phyloP scores from a whole-genome alignment of 2,113 vertebrate species.

The Tretioscincus oriximinensis region DNA sequence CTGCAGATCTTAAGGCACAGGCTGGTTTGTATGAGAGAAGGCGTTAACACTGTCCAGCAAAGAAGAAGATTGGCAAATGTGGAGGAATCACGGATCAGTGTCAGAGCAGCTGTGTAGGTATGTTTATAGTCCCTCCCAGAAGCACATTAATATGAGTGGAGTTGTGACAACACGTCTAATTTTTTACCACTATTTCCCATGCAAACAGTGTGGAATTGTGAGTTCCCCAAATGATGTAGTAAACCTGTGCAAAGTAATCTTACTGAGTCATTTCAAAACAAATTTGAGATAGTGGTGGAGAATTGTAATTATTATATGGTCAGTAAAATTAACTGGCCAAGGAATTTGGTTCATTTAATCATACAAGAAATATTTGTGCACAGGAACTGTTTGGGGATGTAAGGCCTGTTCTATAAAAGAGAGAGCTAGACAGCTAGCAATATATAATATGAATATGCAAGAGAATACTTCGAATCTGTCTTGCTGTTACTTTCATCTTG shows the following conservation, averaged over 20 bases:
- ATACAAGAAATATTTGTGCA: conserved; percentile 1
- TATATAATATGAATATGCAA: conserved; percentile 68
- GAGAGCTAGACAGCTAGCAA: conserved; percentile 33
- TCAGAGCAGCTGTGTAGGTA: too few species aligned
- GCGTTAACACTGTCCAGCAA: too few species aligned
- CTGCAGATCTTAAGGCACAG: too few species aligned
- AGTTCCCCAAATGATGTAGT: too few species aligned
- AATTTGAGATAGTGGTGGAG: not conserved
- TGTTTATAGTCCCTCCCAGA: too few species aligned
- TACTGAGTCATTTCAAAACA: not conserved
- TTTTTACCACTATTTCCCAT: too few species aligned
- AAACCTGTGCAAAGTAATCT: not conserved
- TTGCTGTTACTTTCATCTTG: conserved; percentile 66
- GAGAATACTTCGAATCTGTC: conserved; percentile 62
- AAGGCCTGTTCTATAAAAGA: conserved; percentile 7
- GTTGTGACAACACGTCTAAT: too few species aligned
- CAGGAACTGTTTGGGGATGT: not conserved
- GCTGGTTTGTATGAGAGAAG: too few species aligned
- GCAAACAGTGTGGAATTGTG: too few species aligned
- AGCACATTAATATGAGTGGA: too few species aligned
- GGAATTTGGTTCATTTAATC: not conserved
- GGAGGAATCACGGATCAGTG: not conserved
- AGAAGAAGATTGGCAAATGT: too few species aligned
- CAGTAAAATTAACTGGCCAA: conserved; percentile 46
- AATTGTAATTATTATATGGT: not conserved